Percentiles rank a stretch among this genome's conserved stretches.
phyloP scores from a whole-genome alignment of 2,888 invertebrate species.

The Synanthedon vespiformis region DNA sequence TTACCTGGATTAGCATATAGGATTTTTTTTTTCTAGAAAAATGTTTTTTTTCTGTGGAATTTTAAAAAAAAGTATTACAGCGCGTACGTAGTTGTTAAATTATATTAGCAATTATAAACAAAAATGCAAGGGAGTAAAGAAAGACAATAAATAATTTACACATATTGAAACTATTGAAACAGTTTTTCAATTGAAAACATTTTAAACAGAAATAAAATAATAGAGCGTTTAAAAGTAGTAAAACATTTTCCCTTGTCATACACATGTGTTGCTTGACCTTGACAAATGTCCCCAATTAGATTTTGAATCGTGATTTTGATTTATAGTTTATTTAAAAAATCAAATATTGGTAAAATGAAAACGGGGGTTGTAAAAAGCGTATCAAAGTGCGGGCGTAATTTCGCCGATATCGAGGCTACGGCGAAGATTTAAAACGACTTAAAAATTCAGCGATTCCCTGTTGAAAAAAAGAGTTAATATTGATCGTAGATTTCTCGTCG shows the following conservation, averaged over 20 bases:
- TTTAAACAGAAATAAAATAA: too few species aligned
- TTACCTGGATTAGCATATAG: too few species aligned
- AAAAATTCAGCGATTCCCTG: conserved; percentile 64
- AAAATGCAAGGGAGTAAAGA: too few species aligned
- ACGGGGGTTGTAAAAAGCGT: conserved; percentile 13
- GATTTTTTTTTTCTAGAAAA: too few species aligned
- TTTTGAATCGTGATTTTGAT: conserved; percentile 28
- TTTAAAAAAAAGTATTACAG: too few species aligned
- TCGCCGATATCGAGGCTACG: conserved; percentile 21
- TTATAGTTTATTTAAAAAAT: conserved; percentile 23
- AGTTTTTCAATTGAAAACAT: too few species aligned
- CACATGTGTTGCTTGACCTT: conserved; percentile 50
- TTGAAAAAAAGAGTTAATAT: conserved; percentile 72
- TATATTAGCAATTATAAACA: too few species aligned
- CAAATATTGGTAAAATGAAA: conserved; percentile 5
- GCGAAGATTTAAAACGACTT: conserved; percentile 51
- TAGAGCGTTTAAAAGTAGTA: too few species aligned
- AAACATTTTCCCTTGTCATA: conserved; percentile 19
- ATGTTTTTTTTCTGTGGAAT: too few species aligned
- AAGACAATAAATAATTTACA: too few species aligned
- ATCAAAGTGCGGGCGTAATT: conserved; percentile 24
- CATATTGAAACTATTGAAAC: too few species aligned
- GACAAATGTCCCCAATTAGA: conserved; percentile 38
- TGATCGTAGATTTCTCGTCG: conserved; percentile 71
- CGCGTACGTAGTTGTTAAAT: too few species aligned